These are phyloP conservation scores for Andrena camellia DNA, from an alignment of 2,888 invertebrate genomes.

Conservation along the genomic window DNA sequence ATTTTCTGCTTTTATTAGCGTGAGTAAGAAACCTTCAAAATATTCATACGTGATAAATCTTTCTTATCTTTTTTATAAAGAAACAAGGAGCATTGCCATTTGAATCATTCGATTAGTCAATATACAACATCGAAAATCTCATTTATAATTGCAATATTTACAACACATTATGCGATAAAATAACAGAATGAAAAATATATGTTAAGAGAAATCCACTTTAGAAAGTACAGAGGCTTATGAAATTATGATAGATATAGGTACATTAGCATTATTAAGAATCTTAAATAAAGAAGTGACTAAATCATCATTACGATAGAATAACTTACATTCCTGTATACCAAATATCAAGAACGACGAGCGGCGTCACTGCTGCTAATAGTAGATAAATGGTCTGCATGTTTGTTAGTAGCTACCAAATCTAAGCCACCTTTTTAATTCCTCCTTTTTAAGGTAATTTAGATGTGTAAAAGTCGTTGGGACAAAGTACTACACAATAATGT, in stretches of 20 bases:
- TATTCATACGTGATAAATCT: not conserved
- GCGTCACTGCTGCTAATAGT: conserved; percentile 80
- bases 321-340: conserved; percentile 84
- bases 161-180: not conserved
- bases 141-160: too few species aligned
- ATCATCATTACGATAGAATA: conserved; percentile 45
- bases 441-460: conserved; percentile 29
- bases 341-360: conserved; percentile 81
- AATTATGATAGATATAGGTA: conserved; percentile 5
- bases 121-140: not conserved
- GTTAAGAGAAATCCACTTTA: not conserved
- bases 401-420: conserved; percentile 74
- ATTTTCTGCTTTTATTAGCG: not conserved
- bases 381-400: conserved; percentile 79
- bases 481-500: conserved; percentile 31
- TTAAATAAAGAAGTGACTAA: conserved; percentile 29
- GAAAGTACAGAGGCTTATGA: conserved; percentile 18
- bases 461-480: conserved; percentile 17
- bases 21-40: not conserved
- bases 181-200: not conserved
- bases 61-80: not conserved
- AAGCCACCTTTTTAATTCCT: conserved; percentile 47
- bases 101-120: not conserved
- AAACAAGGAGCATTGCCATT: not conserved
- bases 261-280: conserved; percentile 25